Evolutionary conservation across 1,140 invertebrate species (phyloP), one percentile per base, ranked within the genome.

Genomic region (Vanessa tameamea): DNA sequence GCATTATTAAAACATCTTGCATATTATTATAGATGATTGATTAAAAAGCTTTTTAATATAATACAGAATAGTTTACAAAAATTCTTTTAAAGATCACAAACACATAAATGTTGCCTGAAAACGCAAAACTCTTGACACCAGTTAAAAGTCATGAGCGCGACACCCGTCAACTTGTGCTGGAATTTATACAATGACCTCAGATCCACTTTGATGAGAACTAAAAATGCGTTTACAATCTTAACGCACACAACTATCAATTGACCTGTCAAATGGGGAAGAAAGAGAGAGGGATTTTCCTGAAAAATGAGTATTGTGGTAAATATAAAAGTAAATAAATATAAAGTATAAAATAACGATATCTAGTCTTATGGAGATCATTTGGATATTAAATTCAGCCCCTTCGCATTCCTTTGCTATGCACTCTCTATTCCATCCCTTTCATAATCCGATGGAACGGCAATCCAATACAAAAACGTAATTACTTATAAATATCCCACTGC

Each of bases 61-160:
- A 6, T 53, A 67, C 15, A 67, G 13, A 51, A 61, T 23, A 11
- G 9, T 23, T 23, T 57, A 12, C 15, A 55, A 57, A 53, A 37
- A 43, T 31, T 47, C 23, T 8, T 64, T 81, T 61, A 84, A 48
- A 84, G 77, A 73, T 90, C 88, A 69, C 88, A 90, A 61, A 90
- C 73, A 75, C 88, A 90, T n/a, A 90, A 70, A 70, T 78, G 77
- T 69, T 84, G 77, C 64, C 86, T 69, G 37, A 90, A 90, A 20
- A 85, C 87, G 72, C 88, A 90, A 75, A 90, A 90, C 66, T 86
- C 88, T 82, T 90, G 88, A 43, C 83, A 67, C 84, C 86, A 90
- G 67, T 89, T 90, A 68, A 90, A 90, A 12, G 69, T 70, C 81
- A 90, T 86, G 15, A 90, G 12, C 9, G 78, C 31, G 12, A 90